Base-by-base conservation (phyloP, 2,888 invertebrate genomes). In the Eilema sororculum region DNA sequence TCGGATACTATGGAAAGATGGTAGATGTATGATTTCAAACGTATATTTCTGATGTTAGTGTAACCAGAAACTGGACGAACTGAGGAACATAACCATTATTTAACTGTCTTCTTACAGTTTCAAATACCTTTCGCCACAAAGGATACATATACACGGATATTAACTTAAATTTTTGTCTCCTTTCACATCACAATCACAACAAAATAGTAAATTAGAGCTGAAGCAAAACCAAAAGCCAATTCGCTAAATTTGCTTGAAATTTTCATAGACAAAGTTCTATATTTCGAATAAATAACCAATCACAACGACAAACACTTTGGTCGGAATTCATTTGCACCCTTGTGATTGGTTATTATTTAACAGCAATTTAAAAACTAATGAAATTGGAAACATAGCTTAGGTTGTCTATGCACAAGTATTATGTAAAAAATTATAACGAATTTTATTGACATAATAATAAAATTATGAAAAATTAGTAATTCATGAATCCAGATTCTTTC, bases 151-250 rank as follows among this genome's bases (percentile, higher is more conserved):
- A 69, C 64, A 46, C 69, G n/a, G 33, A 1, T 64, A 68, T 3
- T 30, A 80, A 76, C 67, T 72, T 72, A 67, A 77, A 75, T 69
- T 79, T 73, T 75, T 74, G 76, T 76, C 64, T 74, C 64, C 67
- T 73, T 52, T 76, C 71, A 71, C 67, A 78, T 78, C 80, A 82
- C 57, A 58, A 58, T 71, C 79, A 80, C 73, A 80, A 81, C 78
- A 76, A 79, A 78, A 76, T 78, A 80, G 57, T 71, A 74, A 77
- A 67, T 70, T 68, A 68, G 68, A 78, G 76, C 30, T 33, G 46
- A 20, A 46, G 64, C 24, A 28, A 73, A 68, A 60, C 30, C 74
- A 75, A 76, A 73, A 20, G 16, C 46, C 46, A 41, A 41, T 33
- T 33, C 30, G 30, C 5, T 28, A 5, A 13, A 1, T 71, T 74